Conservation (phyloP, 2,888 invertebrate species). For the Yponomeuta sedellus region DNA sequence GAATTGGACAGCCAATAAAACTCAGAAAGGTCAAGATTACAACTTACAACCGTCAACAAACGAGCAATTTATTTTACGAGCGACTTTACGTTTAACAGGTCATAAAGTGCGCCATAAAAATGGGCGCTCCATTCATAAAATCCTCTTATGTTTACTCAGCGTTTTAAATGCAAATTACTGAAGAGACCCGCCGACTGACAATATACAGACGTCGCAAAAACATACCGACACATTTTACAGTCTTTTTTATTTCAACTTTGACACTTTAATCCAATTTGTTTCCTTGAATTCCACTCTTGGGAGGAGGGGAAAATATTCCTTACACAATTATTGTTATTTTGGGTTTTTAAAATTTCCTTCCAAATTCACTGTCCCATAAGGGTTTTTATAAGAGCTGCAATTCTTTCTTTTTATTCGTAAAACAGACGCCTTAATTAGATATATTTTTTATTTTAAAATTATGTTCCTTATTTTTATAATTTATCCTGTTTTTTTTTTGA, state of each 20-base stretch:
- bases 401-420: not conserved
- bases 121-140: constrained; percentile 64
- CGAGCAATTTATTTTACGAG: constrained; percentile 67
- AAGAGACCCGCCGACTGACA: constrained; percentile 37
- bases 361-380: constrained; percentile 29
- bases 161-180: constrained; percentile 66
- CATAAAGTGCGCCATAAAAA: constrained; percentile 71
- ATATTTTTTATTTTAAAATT: not conserved
- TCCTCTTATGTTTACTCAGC: constrained; percentile 65
- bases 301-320: constrained; percentile 62
- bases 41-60: constrained; percentile 35
- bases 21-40: constrained; percentile 30
- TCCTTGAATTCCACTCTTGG: constrained; percentile 63
- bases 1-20: not conserved
- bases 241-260: constrained; percentile 75
- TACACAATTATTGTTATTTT: constrained; percentile 63
- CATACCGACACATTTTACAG: constrained; percentile 46
- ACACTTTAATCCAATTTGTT: constrained; percentile 76
- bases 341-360: constrained; percentile 53
- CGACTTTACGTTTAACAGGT: constrained; percentile 69
- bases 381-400: constrained; percentile 12
- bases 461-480: not conserved
- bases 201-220: constrained; percentile 57
- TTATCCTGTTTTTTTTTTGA: not conserved
- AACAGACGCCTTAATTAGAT: constrained; percentile 11